Conservation (phyloP, 2,797 vertebrate species). For the Gymnopithys bicolor region DNA sequence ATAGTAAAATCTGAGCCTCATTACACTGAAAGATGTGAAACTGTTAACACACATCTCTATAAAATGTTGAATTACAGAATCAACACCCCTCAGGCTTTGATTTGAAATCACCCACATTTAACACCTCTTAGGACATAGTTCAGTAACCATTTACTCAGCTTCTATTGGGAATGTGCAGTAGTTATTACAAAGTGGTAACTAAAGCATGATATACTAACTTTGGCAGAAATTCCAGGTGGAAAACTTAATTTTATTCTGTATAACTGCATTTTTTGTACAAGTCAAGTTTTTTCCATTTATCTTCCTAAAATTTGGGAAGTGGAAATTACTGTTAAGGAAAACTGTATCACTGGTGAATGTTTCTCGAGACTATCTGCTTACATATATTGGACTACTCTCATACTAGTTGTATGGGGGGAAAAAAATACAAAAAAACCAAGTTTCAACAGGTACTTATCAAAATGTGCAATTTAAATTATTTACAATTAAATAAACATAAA, state of each 20-base stretch:
- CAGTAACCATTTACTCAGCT: neutral
- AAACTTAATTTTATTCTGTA: neutral
- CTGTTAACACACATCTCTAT: neutral
- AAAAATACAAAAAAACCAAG: fast-evolving
- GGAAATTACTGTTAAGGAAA: neutral
- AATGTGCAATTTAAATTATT: neutral
- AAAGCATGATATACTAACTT: neutral
- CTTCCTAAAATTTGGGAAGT: neutral
- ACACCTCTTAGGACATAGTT: neutral
- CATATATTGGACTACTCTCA: neutral
- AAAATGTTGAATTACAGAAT: neutral
- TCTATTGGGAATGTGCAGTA: neutral
- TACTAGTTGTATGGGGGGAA: neutral
- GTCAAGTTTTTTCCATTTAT: neutral
- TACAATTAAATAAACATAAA: neutral
- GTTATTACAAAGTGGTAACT: neutral
- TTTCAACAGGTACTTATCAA: neutral
- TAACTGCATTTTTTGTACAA: neutral
- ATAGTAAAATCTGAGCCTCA: neutral
- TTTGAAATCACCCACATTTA: neutral
- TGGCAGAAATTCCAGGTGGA: neutral
- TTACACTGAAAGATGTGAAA: neutral
- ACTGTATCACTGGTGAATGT: neutral
- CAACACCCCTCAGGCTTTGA: neutral
- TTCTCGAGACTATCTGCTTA: neutral